Percentiles rank a stretch among this genome's conserved stretches.
Conservation (phyloP, 2,888 invertebrate species). For the Macrophya annulata region DNA sequence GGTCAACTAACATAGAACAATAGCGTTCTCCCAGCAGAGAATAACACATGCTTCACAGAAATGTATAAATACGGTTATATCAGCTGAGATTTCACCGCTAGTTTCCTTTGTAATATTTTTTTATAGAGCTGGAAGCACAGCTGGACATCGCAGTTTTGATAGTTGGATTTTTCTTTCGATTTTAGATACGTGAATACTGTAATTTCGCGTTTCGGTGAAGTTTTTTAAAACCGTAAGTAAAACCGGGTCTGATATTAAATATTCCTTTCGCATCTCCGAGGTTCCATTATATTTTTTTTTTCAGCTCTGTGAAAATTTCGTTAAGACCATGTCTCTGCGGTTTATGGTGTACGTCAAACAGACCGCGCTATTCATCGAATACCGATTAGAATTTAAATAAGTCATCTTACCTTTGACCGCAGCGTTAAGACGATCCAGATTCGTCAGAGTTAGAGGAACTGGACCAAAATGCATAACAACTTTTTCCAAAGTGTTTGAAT, state of each 20-base stretch:
- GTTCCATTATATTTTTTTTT: not conserved
- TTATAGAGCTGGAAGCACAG: not conserved
- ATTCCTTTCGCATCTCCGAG: not conserved
- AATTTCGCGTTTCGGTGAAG: conserved; percentile 6
- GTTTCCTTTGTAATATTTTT: not conserved
- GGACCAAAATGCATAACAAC: conserved; percentile 77
- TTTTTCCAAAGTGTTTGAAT: conserved; percentile 60
- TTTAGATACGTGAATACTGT: not conserved
- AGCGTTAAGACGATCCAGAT: conserved; percentile 78
- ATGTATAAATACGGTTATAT: not conserved
- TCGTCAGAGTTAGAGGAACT: conserved; percentile 76
- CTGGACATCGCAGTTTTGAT: not conserved
- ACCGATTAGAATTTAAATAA: not conserved
- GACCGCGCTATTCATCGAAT: conserved; percentile 4
- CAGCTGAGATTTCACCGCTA: not conserved
- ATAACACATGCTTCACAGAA: not conserved
- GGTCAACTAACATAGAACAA: not conserved
- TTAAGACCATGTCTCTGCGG: not conserved
- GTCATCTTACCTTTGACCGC: conserved; percentile 73
- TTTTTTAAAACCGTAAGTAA: not conserved
- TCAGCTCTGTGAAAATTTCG: not conserved
- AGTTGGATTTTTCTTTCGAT: not conserved
- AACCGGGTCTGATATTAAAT: not conserved
- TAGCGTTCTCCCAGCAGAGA: not conserved
- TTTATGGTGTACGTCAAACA: conserved; percentile 2